Evolutionary conservation across 2,888 invertebrate genomes (phyloP).

Genomic region (Pinctada fucata): DNA sequence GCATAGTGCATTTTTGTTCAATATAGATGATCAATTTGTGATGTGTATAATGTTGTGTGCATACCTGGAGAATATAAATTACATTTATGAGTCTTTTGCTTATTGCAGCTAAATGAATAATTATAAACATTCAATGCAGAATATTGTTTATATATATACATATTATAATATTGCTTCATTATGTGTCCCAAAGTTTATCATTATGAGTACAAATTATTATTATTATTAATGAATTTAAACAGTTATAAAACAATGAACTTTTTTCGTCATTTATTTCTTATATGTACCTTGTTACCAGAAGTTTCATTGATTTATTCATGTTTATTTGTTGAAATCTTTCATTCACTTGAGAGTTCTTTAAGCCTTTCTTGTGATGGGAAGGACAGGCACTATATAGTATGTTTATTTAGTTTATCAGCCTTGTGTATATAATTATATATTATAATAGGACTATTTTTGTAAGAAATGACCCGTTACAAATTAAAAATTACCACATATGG

Average conservation of each 20-base stretch:
- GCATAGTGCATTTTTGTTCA: no score
- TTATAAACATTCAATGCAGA: no score
- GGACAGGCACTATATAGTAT: neutral
- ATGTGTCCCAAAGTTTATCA: constrained; percentile 25
- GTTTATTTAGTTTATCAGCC: constrained; percentile 19
- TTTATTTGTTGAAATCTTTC: constrained; percentile 11
- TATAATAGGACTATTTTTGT: constrained; percentile 27
- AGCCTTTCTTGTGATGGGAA: neutral
- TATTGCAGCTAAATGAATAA: no score
- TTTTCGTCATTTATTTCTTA: neutral
- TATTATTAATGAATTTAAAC: neutral
- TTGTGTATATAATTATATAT: constrained; percentile 22
- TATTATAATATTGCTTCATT: neutral
- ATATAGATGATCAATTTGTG: no score
- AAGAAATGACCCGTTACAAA: constrained; percentile 21
- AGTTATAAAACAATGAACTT: neutral
- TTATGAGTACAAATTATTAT: neutral
- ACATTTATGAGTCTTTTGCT: no score
- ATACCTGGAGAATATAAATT: no score
- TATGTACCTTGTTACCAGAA: constrained; percentile 10
- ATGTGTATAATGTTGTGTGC: no score
- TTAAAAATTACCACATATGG: neutral
- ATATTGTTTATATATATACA: no score
- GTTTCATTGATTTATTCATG: constrained; percentile 14
- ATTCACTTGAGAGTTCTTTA: neutral